Evolutionary conservation across 2,888 invertebrate genomes (phyloP), one percentile per base, ranked within the genome.

Genomic region (Andrena chrysosceles): DNA sequence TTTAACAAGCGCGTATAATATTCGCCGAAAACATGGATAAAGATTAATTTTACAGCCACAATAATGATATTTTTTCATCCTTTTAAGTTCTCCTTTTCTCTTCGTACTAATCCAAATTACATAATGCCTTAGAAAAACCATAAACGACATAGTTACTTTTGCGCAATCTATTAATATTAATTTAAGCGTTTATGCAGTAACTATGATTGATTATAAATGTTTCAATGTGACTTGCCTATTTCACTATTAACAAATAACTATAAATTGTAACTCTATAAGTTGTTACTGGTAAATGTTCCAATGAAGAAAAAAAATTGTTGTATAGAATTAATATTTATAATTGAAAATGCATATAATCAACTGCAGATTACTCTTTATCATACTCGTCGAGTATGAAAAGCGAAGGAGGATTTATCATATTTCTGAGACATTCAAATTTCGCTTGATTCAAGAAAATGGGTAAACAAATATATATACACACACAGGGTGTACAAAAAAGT

Each of bases 321-420:
- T 68, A 79, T 70, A 80, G 60, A 77, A 52, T 72, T 81, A 75
- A 83, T 54, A 70, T 75, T 70, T 48, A 63, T 63, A 82, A 67
- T 62, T 76, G 70, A 63, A 48, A 67, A 68, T 80, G 66, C 68
- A 72, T 77, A 69, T 83, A 83, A 77, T 77, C 76, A 69, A 59
- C 56, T 56, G 70, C 83, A 77, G 54, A 54, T 73, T 73, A 62
- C 59, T 74, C 62, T 62, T 31, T 60, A 62, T 75, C 70, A 29
- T 62, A 71, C 4, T 56, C 69, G 29, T 64, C 35, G 59, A 59
- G 26, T 76, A 69, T 64, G 68, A 64, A 68, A 66, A 49, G 13
- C 35, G 59, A 52, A 59, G 60, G 66, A 52, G 62, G 76, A 68
- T 63, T 59, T 72, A 72, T 71, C 52, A 76, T 72, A 75, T 82